Evolutionary conservation across 2,888 invertebrate genomes (phyloP), one percentile per base, ranked within the genome.

Genomic region (Pyrocoelia pectoralis): DNA sequence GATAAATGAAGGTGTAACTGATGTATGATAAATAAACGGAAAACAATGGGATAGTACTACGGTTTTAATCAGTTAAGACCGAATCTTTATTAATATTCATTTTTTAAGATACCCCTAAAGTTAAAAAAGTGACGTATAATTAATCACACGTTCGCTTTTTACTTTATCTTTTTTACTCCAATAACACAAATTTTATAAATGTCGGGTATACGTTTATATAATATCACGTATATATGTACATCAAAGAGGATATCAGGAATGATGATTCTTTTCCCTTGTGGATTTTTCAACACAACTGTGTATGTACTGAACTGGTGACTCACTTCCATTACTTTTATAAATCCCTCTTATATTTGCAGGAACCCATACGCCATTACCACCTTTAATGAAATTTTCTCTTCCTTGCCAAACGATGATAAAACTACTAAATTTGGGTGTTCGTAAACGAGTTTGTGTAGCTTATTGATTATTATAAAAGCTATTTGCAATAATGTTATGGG

Each of bases 251-350:
- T 28, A 46, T 14, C 17, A 28, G 43, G 46, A 29, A 55, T 46
- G 28, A n/a, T n/a, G n/a, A 38, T 10, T 48, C 29, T 56, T n/a
- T 12, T 56, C 56, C 56, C 56, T 49, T 10, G 56, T 49, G 56
- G 46, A 46, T 55, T 55, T 46, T 13, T 28, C 12, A n/a, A n/a
- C 19, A 55, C 28, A 49, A 56, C 56, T 56, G 56, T 46, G 29
- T 56, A 56, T 38, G 49, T 33, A 46, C 6, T 6, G 24, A 6
- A 24, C 12, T 15, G 48, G 29, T 56, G 56, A 56, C 49, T 56
- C 56, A 56, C 49, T 33, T 56, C 49, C 49, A 49, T 49, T 55
- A 55, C 18, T 41, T 24, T 24, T 54, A 38, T 38, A 38, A 38
- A 15, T 43, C 41, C 41, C 41, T 43, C 41, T 43, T 43, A 43